Conservation (phyloP, 2,888 invertebrate genomes). For the Leptogaster cylindrica region DNA sequence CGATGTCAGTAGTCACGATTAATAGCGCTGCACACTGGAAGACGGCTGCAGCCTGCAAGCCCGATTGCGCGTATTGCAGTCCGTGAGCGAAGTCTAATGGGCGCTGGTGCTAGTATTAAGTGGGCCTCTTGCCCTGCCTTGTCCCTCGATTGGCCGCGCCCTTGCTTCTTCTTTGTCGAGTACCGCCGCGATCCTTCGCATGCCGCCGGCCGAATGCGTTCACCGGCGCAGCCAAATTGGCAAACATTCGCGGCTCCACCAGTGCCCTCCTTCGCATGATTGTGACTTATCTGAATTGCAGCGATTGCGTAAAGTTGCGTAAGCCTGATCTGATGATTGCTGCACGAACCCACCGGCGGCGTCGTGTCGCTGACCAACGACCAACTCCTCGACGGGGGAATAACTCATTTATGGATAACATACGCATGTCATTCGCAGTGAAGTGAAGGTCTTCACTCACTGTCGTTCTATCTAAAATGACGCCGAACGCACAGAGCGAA, state of each 20-base stretch:
- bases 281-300: constrained; percentile 38
- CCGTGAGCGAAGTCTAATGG: constrained; percentile 16
- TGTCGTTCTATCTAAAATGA: not conserved
- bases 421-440: constrained; percentile 11
- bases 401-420: constrained; percentile 28
- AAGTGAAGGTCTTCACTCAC: constrained; percentile 5
- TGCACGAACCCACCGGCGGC: not conserved
- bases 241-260: constrained; percentile 25
- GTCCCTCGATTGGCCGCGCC: too few relatives aligned
- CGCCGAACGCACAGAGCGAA: not conserved
- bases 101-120: constrained; percentile 10
- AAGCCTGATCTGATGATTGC: not conserved
- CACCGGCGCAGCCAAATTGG: constrained; percentile 19
- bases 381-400: constrained; percentile 12
- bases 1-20: constrained; percentile 40
- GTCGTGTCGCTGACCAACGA: too few relatives aligned
- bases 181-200: constrained; percentile 7
- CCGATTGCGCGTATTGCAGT: not conserved
- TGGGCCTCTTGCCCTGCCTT: too few relatives aligned
- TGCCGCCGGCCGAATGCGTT: constrained; percentile 16
- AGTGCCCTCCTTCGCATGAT: constrained; percentile 13
- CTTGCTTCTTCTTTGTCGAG: constrained; percentile 29
- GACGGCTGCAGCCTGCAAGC: constrained; percentile 2
- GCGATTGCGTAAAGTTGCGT: constrained; percentile 39
- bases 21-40: constrained; percentile 28